phyloP scores from a whole-genome alignment of 2,113 vertebrate genomes.

The Phylloscopus trochiloides region DNA sequence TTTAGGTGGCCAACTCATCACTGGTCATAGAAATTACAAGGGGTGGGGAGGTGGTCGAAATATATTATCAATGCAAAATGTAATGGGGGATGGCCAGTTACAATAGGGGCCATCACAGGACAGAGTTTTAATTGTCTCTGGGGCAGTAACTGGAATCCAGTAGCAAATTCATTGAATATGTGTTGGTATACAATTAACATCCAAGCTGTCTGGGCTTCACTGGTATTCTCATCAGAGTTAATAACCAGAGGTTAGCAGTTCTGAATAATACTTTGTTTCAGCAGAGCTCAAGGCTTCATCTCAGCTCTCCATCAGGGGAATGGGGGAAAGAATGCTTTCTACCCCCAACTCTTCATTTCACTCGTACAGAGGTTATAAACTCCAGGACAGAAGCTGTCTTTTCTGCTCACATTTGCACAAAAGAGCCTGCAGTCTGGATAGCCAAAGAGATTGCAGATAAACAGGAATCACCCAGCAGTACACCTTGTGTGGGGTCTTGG shows the following conservation, averaged over 20 bases:
- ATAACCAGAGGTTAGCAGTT: background rate
- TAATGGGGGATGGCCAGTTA: background rate
- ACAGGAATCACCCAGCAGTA: background rate
- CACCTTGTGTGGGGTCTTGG: background rate
- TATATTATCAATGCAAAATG: background rate
- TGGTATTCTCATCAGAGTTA: background rate
- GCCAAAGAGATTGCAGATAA: background rate
- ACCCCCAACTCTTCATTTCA: background rate
- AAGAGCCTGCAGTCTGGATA: background rate
- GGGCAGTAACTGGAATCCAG: background rate
- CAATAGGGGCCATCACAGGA: background rate
- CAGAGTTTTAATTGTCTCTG: background rate
- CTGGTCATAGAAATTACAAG: background rate
- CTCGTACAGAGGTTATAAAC: background rate
- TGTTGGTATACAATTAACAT: background rate
- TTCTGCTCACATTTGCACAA: background rate
- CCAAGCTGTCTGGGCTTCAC: background rate
- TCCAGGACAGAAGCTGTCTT: background rate
- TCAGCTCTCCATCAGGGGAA: background rate
- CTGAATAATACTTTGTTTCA: background rate
- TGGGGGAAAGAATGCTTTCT: background rate
- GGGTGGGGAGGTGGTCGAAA: background rate
- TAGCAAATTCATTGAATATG: background rate
- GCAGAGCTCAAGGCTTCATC: background rate
- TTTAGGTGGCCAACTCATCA: background rate